Conservation (phyloP, 2,888 invertebrate genomes). For the Prosapia bicincta region DNA sequence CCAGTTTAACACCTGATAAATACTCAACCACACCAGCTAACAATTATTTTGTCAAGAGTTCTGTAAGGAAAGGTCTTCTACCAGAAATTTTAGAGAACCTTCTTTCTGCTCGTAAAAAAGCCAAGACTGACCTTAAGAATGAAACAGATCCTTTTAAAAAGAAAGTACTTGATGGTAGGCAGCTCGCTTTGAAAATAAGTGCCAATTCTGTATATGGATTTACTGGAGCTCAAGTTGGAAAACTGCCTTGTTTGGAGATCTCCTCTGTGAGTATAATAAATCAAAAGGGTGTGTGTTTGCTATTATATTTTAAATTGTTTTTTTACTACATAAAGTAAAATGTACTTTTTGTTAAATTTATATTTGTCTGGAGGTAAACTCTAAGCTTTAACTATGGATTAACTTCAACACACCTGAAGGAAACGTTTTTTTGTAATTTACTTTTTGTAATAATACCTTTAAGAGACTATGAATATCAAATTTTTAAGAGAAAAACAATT, state of each 20-base stretch:
- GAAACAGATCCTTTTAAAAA: conserved; percentile 93
- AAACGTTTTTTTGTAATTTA: too few species aligned
- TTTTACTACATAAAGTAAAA: too few species aligned
- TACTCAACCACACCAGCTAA: conserved; percentile 87
- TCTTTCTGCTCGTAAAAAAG: conserved; percentile 85
- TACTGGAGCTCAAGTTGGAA: conserved; percentile 97
- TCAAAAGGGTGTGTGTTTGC: too few species aligned
- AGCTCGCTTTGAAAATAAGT: conserved; percentile 95
- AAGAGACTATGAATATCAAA: too few species aligned
- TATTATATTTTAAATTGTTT: too few species aligned
- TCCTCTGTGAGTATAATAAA: conserved; percentile 60
- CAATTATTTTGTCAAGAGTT: conserved; percentile 84
- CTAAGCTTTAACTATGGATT: too few species aligned
- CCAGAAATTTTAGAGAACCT: conserved; percentile 95
- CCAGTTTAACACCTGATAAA: conserved; percentile 47
- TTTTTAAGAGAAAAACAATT: too few species aligned
- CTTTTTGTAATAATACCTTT: too few species aligned
- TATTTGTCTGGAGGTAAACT: background rate
- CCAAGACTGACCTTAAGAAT: conserved; percentile 90
- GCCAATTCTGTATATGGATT: conserved; percentile 99
- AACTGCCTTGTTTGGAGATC: conserved; percentile 92
- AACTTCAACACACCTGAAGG: too few species aligned
- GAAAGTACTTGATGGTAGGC: conserved; percentile 94
- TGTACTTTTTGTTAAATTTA: background rate
- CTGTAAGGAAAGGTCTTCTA: conserved; percentile 84